Conservation (phyloP, 2,888 invertebrate genomes). For the Drosophila robusta region DNA sequence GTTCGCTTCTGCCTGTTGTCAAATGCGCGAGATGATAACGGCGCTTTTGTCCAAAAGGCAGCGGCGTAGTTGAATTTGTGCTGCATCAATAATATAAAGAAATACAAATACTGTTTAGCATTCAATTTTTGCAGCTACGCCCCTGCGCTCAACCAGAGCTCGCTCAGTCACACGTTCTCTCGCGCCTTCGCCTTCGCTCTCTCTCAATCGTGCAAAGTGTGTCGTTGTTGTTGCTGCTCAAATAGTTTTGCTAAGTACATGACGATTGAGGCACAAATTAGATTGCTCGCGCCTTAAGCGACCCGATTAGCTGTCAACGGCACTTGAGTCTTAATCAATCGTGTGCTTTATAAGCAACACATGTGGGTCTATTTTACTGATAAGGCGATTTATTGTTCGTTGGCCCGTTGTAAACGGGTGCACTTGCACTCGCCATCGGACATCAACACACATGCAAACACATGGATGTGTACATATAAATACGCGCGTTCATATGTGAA, state of each 20-base stretch:
- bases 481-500: neutral
- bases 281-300: constrained; percentile 53
- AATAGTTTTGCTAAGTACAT: constrained; percentile 44
- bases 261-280: constrained; percentile 48
- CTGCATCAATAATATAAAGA: neutral
- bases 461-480: neutral
- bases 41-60: constrained; percentile 24
- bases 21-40: constrained; percentile 48
- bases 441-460: neutral
- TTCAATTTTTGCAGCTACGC: constrained; percentile 3
- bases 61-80: constrained; percentile 15
- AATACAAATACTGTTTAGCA: no score
- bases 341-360: constrained; percentile 15
- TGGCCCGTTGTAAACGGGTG: constrained; percentile 52
- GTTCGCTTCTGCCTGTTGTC: constrained; percentile 35
- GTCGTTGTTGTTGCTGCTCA: constrained; percentile 18
- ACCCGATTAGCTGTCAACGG: constrained; percentile 65
- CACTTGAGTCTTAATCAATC: constrained; percentile 60
- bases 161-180: constrained; percentile 4
- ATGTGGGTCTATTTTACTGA: constrained; percentile 45
- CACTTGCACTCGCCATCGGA: constrained; percentile 61
- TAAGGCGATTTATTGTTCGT: constrained; percentile 57
- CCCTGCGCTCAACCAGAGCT: constrained; percentile 7
- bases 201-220: constrained; percentile 26
- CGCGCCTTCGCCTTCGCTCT: neutral